Conservation (phyloP, 2,888 invertebrate genomes). For the Trachelus iudaicus region DNA sequence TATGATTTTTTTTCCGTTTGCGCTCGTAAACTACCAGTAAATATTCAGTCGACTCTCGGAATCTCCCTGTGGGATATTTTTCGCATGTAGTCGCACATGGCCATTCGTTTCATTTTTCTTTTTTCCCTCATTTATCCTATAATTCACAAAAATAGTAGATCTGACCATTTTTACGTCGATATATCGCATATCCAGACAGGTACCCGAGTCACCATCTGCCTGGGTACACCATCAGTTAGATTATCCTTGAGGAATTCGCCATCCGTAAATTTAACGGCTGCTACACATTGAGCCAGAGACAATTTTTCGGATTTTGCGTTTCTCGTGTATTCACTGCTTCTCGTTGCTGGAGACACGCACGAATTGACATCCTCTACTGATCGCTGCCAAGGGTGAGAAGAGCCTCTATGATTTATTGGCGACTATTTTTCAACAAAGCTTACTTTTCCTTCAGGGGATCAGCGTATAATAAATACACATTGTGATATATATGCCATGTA, state of each 20-base stretch:
- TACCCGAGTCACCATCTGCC: too few species aligned
- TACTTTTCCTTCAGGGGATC: neutral
- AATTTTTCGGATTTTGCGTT: neutral
- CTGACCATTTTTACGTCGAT: neutral
- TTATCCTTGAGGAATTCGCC: neutral
- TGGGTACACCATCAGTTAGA: neutral
- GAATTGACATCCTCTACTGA: neutral
- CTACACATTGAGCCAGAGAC: neutral
- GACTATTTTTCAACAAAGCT: neutral
- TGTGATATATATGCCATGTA: neutral
- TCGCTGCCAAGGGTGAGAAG: neutral
- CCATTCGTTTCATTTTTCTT: neutral
- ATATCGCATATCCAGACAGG: neutral
- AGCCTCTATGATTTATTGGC: neutral
- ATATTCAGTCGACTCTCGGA: neutral
- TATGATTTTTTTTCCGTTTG: neutral
- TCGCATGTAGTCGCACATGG: neutral
- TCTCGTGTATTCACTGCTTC: neutral
- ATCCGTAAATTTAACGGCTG: neutral
- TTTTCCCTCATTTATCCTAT: neutral
- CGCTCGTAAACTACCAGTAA: neutral
- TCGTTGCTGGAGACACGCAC: neutral
- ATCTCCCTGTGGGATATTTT: neutral
- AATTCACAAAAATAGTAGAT: neutral
- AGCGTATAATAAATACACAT: neutral